Percentiles rank a stretch among this genome's conserved stretches.
Conservation (phyloP, 2,797 vertebrate genomes). For the Centropyge bicolor region DNA sequence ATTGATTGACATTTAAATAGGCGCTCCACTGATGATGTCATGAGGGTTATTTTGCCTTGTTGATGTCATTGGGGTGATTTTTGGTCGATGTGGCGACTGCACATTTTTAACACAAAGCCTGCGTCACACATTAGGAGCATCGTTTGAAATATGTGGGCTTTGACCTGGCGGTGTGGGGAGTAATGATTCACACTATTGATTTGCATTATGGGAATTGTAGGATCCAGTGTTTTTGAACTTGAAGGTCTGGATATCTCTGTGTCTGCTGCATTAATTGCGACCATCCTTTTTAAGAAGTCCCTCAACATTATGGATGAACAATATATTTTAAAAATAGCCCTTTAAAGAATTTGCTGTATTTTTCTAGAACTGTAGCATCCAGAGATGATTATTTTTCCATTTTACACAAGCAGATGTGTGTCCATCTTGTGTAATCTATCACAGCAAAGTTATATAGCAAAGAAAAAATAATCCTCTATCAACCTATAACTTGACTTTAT, state of each 20-base stretch:
- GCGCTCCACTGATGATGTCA: background rate
- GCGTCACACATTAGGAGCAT: background rate
- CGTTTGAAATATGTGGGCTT: background rate
- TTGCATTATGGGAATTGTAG: background rate
- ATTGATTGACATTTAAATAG: constrained; percentile 4
- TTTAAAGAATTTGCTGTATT: background rate
- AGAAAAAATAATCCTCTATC: background rate
- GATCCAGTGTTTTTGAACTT: background rate
- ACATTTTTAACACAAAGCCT: background rate
- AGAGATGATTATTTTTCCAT: background rate
- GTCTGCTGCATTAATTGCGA: background rate
- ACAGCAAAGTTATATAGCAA: background rate
- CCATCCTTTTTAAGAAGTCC: background rate
- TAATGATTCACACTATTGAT: background rate
- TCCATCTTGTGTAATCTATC: background rate
- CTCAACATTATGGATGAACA: background rate
- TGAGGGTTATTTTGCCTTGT: background rate
- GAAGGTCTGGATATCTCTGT: too few species aligned
- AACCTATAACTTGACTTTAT: background rate
- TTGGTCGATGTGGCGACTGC: background rate
- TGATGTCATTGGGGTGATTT: background rate
- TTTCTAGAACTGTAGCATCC: background rate
- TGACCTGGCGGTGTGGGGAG: background rate
- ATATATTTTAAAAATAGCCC: background rate
- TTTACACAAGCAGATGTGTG: background rate